These are phyloP conservation scores for Dasysyrphus albostriatus DNA, from an alignment of 2,888 invertebrate genomes.

Conservation along the genomic window DNA sequence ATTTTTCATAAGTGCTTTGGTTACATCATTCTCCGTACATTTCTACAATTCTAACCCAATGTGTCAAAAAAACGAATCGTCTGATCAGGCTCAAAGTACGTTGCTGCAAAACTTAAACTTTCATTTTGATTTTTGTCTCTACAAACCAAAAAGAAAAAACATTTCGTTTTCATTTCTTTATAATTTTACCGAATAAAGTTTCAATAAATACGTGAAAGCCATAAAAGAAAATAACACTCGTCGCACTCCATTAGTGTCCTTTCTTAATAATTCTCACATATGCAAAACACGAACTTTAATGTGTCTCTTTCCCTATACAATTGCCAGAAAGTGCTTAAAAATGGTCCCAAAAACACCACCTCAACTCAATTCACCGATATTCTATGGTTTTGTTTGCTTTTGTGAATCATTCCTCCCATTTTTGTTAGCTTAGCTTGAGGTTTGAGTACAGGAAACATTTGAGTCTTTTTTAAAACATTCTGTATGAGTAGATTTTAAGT, in stretches of 20 bases:
- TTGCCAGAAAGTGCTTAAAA: slow-evolving; percentile 10
- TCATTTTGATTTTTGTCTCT: too few relatives aligned
- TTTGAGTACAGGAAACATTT: slow-evolving; percentile 45
- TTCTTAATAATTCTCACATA: slow-evolving; percentile 14
- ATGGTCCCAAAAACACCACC: not conserved
- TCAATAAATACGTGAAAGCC: not conserved
- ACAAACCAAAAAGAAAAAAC: too few relatives aligned
- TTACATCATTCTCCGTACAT: too few relatives aligned
- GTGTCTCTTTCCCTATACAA: not conserved
- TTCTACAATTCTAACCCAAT: too few relatives aligned
- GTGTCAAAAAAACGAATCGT: too few relatives aligned
- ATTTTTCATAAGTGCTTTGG: too few relatives aligned
- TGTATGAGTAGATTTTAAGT: slow-evolving; percentile 64
- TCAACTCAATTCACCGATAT: too few relatives aligned
- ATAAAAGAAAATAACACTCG: slow-evolving; percentile 14
- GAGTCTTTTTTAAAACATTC: slow-evolving; percentile 55
- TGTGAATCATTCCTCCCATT: not conserved
- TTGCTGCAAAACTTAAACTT: too few relatives aligned
- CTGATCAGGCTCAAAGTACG: too few relatives aligned
- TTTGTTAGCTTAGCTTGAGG: slow-evolving; percentile 31
- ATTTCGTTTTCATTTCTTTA: too few relatives aligned
- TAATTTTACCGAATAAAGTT: slow-evolving; percentile 2
- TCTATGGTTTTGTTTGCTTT: too few relatives aligned
- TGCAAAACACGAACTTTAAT: not conserved
- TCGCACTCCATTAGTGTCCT: slow-evolving; percentile 1